Evolutionary conservation across 2,113 vertebrate species (phyloP), one percentile per base, ranked within the genome.

Genomic region (Bos javanicus): DNA sequence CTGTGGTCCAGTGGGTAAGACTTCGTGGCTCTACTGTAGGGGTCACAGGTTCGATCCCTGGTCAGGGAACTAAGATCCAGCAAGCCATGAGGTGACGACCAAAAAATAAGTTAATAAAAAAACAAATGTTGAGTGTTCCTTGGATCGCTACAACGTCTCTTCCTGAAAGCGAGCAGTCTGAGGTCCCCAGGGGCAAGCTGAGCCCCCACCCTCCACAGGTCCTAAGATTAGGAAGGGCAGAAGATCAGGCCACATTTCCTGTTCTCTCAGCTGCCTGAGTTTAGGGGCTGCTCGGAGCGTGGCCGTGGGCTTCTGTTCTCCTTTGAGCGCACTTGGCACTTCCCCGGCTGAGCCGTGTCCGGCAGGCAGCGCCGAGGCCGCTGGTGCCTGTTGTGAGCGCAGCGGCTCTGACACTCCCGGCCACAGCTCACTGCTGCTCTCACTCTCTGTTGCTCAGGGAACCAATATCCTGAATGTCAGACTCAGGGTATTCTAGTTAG

Each of bases 381-480:
- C 43, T 25, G 25, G 50, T 50, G 93, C 90, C 50, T 78, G 90
- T 7, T 30, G n/a, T 92, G 87, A 94, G 85, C 0, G 13, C n/a
- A 76, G 83, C 56, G 7, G 46, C 50, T 89, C 93, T 85, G 86
- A 62, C 64, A 60, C 94, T 90, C 91, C 85, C 7, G 52, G 25
- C 16, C 30, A 33, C 57, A 83, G 96, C 90, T 97, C 87, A 96
- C 52, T 56, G 87, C 85, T 19, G 64, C 52, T 82, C 89, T 91
- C 80, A 78, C 60, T 95, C 80, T 87, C 48, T 57, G 96, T 95
- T 96, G 96, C 97, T 90, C 90, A 60, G 96, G 90, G 91, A 96
- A 98, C 95, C 94, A 54, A n/a, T 30, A 85, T 92, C 86, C 54
- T 90, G 80, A 97, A 87, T 86, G 6, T 93, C 87, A 97, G 87